Percentiles rank a stretch among this genome's conserved stretches.
phyloP scores from a whole-genome alignment of 2,888 invertebrate genomes.

The Ethmia dodecea region DNA sequence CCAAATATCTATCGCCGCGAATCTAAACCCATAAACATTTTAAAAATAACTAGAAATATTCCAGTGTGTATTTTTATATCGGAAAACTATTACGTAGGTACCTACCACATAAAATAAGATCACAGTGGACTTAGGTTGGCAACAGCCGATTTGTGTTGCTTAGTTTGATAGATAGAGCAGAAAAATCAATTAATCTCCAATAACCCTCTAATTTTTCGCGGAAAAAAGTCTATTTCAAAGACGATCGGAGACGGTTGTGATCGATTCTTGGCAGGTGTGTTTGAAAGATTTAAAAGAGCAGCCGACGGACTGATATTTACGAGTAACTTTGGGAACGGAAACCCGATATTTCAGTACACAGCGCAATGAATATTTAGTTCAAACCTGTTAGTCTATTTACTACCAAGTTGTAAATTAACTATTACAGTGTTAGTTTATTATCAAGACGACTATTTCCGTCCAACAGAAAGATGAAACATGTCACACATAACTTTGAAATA shows the following conservation, averaged over 20 bases:
- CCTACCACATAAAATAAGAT: not conserved
- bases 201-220: slow-evolving; percentile 14
- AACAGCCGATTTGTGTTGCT: slow-evolving; percentile 1
- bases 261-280: slow-evolving; percentile 18
- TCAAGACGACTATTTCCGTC: slow-evolving; percentile 10
- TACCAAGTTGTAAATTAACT: slow-evolving; percentile 1
- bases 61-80: slow-evolving; percentile 6
- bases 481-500: slow-evolving; percentile 17
- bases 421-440: slow-evolving; percentile 7
- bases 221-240: slow-evolving; percentile 15
- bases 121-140: no score
- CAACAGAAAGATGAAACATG: not conserved
- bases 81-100: not conserved
- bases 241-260: slow-evolving; percentile 17
- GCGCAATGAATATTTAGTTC: slow-evolving; percentile 16
- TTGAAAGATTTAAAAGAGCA: slow-evolving; percentile 8
- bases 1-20: slow-evolving; percentile 27
- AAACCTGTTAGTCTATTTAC: slow-evolving; percentile 9
- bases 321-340: slow-evolving; percentile 13
- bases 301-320: not conserved
- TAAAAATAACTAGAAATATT: slow-evolving; percentile 14
- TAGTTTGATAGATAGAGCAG: not conserved
- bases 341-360: slow-evolving; percentile 15
- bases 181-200: slow-evolving; percentile 16
- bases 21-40: slow-evolving; percentile 16